These are phyloP conservation scores for Eolophus roseicapilla DNA, from an alignment of 2,113 vertebrate genomes.

Conservation along the genomic window DNA sequence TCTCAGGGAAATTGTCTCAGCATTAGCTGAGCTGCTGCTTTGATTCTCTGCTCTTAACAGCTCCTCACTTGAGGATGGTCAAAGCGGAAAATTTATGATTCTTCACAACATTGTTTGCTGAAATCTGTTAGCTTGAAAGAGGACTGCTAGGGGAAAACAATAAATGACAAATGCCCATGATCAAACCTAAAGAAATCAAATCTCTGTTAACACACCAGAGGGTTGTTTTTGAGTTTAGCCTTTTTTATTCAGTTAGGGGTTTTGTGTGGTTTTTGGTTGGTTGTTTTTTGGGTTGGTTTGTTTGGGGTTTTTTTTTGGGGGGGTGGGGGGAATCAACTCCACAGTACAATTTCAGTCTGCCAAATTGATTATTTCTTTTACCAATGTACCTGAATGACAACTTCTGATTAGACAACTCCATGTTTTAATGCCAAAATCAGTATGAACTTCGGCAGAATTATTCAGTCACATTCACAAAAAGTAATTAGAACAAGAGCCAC, in stretches of 20 bases:
- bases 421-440: not conserved
- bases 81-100: not conserved
- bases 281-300: not conserved
- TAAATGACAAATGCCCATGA: not conserved
- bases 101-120: not conserved
- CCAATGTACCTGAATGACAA: not conserved
- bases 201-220: not conserved
- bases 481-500: not conserved
- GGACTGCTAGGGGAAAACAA: not conserved
- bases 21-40: not conserved
- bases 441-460: not conserved
- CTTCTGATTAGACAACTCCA: not conserved
- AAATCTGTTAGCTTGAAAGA: not conserved
- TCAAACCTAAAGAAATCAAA: not conserved
- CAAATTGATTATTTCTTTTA: not conserved
- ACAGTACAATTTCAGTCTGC: not conserved
- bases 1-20: not conserved
- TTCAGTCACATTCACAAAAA: not conserved
- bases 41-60: not conserved
- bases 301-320: accelerated
- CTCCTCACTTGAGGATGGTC: not conserved
- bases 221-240: not conserved
- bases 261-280: not conserved
- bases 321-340: not conserved
- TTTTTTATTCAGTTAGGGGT: not conserved